These are phyloP conservation scores for Atherinomorus stipes DNA, from an alignment of 2,113 vertebrate species.

Conservation along the genomic window DNA sequence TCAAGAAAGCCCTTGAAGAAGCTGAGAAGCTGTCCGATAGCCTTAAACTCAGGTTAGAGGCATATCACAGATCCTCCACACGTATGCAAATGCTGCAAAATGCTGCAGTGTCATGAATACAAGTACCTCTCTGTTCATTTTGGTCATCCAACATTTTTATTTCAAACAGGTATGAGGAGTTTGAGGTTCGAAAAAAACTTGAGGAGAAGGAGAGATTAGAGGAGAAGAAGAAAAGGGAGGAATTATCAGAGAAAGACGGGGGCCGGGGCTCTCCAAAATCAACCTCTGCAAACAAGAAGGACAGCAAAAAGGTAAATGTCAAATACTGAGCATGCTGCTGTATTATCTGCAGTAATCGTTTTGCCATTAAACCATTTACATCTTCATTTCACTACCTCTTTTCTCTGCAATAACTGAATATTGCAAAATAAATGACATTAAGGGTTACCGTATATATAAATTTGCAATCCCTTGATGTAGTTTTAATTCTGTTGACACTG, in stretches of 20 bases:
- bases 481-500: neutral
- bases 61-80: neutral
- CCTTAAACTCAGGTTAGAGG: conserved; percentile 89
- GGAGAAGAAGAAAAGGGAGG: conserved; percentile 87
- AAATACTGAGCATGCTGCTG: neutral
- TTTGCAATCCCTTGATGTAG: neutral
- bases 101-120: neutral
- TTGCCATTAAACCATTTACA: neutral
- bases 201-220: conserved; percentile 93
- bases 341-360: neutral
- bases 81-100: neutral
- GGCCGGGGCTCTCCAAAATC: conserved; percentile 80
- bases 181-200: conserved; percentile 94
- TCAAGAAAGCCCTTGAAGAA: conserved; percentile 97
- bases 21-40: conserved; percentile 97
- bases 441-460: neutral
- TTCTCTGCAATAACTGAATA: neutral
- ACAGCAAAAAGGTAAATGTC: conserved; percentile 82
- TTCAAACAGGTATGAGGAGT: conserved; percentile 92
- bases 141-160: neutral
- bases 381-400: neutral
- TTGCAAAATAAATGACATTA: neutral
- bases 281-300: conserved; percentile 80
- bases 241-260: conserved; percentile 79
- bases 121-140: neutral